phyloP scores from a whole-genome alignment of 2,113 vertebrate genomes.

The Sylvietta virens region DNA sequence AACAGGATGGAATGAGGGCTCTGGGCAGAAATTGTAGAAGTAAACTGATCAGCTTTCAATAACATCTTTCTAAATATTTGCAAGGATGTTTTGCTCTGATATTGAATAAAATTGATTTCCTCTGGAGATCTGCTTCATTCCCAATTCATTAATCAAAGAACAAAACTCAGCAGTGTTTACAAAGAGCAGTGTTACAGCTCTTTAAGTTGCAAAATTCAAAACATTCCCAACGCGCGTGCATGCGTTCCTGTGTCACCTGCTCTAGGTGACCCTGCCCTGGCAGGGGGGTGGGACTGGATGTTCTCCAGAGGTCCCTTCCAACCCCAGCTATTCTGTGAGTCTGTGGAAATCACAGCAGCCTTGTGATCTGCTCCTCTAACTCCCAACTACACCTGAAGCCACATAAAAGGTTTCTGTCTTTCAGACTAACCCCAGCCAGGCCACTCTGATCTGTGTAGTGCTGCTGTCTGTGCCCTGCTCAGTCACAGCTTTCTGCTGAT shows the following conservation, averaged over 20 bases:
- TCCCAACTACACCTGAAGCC: neutral
- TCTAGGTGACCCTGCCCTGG: neutral
- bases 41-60: neutral
- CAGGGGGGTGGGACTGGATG: neutral
- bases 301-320: neutral
- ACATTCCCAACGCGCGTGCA: neutral
- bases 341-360: neutral
- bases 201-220: neutral
- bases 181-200: no score
- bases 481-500: neutral
- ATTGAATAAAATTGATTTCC: neutral
- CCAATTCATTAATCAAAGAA: neutral
- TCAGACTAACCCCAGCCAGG: neutral
- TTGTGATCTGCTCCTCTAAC: neutral
- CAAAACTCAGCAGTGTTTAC: neutral
- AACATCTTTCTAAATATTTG: neutral
- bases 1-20: neutral
- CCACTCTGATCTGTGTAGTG: neutral
- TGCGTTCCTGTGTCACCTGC: neutral
- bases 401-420: neutral
- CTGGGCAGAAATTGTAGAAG: neutral
- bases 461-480: neutral
- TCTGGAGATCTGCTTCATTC: neutral
- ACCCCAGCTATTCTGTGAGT: neutral
- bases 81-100: neutral